Base-by-base conservation (phyloP, 2,113 vertebrate genomes). In the Caranx melampygus region DNA sequence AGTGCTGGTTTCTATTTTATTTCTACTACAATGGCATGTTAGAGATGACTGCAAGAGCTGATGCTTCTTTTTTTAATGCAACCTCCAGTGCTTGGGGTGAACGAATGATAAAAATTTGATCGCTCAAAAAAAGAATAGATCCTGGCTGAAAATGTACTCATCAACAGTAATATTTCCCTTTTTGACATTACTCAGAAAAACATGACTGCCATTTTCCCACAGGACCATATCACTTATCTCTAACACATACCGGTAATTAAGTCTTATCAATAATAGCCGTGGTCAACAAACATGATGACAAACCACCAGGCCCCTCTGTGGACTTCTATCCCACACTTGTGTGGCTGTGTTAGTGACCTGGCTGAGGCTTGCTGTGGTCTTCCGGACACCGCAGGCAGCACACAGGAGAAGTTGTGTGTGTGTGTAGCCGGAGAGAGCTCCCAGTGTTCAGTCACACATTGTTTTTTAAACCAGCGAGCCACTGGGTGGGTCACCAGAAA, bases 401-500 rank as follows among this genome's bases (percentile, higher is more conserved):
- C 26, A 57, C 6, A 44, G 60, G 42, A 78, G 65, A 68, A 72
- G 78, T 72, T 83, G 58, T 34, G 49, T 68, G 62, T 68, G 62
- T 67, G 62, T 42, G 20, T 51, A 35, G 45, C 16, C 65, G 11
- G 20, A 75, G 63, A 75, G 66, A 78, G 62, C 68, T 60, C 47
- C 44, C 72, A 45, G 77, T 84, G 82, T 70, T 47, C 18, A 72
- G 82, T 40, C 70, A 75, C 79, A 87, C 61, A 83, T 34, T 82
- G 82, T 85, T 85, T 79, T 82, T 82, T 52, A 61, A 89, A 81
- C 16, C 88, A 71, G 76, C 62, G 42, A 40, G 63, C 70, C 65
- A 85, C 90, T 88, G 93, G 92, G 90, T 92, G 92, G 93, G 90
- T 93, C 91, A 87, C 77, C 86, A 91, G 85, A 86, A 92, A 91